Conservation (phyloP, 92 coral and sea anemone genomes). For the Siderastrea siderea region DNA sequence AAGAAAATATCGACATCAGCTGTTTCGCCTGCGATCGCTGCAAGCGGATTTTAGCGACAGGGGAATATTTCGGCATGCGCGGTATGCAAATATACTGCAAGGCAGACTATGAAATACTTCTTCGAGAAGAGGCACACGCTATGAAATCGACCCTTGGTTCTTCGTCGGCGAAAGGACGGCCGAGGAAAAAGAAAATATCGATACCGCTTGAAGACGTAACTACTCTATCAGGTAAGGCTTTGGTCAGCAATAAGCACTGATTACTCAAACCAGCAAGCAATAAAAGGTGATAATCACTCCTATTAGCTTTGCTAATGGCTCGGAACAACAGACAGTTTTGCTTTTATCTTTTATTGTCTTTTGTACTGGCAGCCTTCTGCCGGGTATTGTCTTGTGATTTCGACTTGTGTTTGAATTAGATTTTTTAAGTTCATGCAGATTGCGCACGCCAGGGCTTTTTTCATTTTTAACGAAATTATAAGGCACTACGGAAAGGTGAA, state of each 20-base stretch:
- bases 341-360: not conserved
- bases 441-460: not conserved
- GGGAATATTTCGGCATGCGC: constrained; percentile 98
- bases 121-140: constrained; percentile 81
- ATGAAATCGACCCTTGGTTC: constrained; percentile 62
- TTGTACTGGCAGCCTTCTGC: constrained; percentile 1
- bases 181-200: constrained; percentile 82
- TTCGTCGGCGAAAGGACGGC: constrained; percentile 80
- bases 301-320: not conserved
- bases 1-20: constrained; percentile 91
- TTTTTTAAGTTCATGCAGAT: not conserved
- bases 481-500: not conserved
- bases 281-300: constrained; percentile 19
- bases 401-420: not conserved
- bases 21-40: constrained; percentile 99
- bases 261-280: not conserved
- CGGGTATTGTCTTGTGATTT: not conserved
- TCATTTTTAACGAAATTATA: not conserved
- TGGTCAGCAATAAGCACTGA: constrained; percentile 26
- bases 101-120: constrained; percentile 88
- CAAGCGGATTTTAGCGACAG: constrained; percentile 97
- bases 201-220: constrained; percentile 74
- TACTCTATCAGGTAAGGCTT: constrained; percentile 74
- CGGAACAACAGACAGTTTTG: constrained; percentile 14
- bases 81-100: constrained; percentile 90